A percentile compares a stretch with the other conserved stretches of the same genome.
These are phyloP conservation scores for Microcebus lehilahytsara DNA, from an alignment of 2,113 vertebrate genomes.

Conservation along the genomic window DNA sequence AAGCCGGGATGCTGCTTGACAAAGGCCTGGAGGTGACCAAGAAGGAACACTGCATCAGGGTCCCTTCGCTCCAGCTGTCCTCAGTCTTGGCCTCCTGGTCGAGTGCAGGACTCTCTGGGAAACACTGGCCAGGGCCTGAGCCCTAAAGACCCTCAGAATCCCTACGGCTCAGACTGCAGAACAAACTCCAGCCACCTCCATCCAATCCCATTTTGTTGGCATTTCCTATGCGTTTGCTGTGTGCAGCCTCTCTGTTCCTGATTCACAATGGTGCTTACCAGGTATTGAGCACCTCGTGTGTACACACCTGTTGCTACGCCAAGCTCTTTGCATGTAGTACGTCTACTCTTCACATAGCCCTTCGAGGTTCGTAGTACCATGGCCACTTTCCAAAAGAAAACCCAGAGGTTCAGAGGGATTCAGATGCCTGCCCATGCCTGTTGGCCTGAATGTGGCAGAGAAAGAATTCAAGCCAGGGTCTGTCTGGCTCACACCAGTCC, in stretches of 20 bases:
- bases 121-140: neutral
- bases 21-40: neutral
- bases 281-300: neutral
- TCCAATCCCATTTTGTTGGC: fast-evolving
- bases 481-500: neutral
- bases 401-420: neutral
- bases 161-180: neutral
- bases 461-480: neutral
- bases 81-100: neutral
- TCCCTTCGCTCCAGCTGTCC: neutral
- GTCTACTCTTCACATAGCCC: neutral
- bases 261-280: fast-evolving
- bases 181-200: neutral
- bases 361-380: fast-evolving
- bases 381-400: neutral
- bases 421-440: neutral
- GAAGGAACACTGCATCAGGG: neutral
- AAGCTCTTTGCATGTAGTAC: neutral
- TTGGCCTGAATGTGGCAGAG: neutral
- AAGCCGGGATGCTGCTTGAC: neutral
- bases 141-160: neutral
- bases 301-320: neutral
- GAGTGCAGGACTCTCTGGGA: neutral
- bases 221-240: neutral
- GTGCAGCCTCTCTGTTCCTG: neutral